Conservation (phyloP, 2,797 vertebrate species). For the Acropternis orthonyx region DNA sequence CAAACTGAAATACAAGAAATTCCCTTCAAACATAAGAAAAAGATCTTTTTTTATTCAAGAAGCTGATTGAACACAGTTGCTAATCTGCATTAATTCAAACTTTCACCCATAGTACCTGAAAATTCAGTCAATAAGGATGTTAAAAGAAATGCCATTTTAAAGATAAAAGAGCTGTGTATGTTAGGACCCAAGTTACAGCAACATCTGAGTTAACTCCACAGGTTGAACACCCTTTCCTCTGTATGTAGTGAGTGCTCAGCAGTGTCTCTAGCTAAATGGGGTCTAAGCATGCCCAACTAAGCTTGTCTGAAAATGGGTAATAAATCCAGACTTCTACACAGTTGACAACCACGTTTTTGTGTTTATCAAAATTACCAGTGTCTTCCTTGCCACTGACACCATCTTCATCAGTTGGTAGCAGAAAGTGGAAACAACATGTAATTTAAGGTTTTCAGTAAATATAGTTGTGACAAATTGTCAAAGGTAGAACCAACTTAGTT, state of each 20-base stretch:
- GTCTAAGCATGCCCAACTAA: not conserved
- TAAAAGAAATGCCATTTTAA: not conserved
- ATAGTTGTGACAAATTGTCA: conserved; percentile 14
- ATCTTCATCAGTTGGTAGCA: not conserved
- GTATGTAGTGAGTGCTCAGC: not conserved
- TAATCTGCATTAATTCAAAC: not conserved
- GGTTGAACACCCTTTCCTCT: not conserved
- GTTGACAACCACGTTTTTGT: not conserved
- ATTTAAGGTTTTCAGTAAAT: not conserved
- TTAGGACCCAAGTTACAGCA: not conserved
- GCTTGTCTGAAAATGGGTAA: not conserved
- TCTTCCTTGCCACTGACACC: not conserved
- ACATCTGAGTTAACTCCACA: not conserved
- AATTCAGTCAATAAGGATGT: not conserved
- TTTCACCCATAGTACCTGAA: not conserved
- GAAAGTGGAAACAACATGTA: not conserved
- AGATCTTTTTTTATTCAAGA: not conserved
- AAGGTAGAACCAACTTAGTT: conserved; percentile 45
- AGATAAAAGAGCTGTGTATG: not conserved
- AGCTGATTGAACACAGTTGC: not conserved
- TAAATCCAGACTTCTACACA: not conserved
- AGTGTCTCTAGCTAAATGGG: not conserved
- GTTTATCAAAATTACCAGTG: not conserved
- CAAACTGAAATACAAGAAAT: not conserved
- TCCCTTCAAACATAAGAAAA: not conserved